Evolutionary conservation across 1,140 invertebrate genomes (phyloP).

Genomic region (Telenomus remus): DNA sequence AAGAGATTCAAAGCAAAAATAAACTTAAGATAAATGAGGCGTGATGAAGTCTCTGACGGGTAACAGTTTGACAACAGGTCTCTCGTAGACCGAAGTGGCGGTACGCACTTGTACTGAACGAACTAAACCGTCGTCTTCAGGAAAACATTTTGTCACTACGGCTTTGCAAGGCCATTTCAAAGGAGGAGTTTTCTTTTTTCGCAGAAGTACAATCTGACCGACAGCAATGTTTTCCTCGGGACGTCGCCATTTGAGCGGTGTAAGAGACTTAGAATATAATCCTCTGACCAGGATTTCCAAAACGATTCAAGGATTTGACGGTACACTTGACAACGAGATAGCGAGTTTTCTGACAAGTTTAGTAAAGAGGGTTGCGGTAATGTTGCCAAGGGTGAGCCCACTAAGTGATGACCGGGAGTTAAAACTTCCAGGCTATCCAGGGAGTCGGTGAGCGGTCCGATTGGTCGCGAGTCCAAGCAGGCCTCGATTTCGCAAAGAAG

Average conservation of each 20-base stretch:
- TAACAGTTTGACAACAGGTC: too few relatives aligned
- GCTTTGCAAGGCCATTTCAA: neutral
- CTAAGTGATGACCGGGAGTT: constrained; percentile 4
- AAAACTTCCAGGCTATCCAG: neutral
- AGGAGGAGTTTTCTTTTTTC: neutral
- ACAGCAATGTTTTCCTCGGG: neutral
- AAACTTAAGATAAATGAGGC: too few relatives aligned
- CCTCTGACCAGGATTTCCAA: neutral
- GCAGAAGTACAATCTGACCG: neutral
- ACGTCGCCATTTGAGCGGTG: constrained; percentile 1
- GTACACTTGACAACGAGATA: neutral
- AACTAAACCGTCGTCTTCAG: neutral
- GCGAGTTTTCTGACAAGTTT: neutral
- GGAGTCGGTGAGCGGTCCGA: neutral
- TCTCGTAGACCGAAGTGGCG: neutral
- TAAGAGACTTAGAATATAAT: constrained; percentile 7
- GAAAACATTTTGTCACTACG: neutral
- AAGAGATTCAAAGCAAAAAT: too few relatives aligned
- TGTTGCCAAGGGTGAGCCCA: neutral
- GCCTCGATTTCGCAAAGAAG: neutral
- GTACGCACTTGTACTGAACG: neutral
- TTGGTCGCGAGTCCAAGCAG: neutral
- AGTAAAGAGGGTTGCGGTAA: neutral
- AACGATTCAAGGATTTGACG: neutral
- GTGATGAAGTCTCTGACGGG: too few relatives aligned